A percentile compares a stretch with the other conserved stretches of the same genome.
These are phyloP conservation scores for Eutrigla gurnardus DNA, from an alignment of 2,797 vertebrate species.

Conservation along the genomic window DNA sequence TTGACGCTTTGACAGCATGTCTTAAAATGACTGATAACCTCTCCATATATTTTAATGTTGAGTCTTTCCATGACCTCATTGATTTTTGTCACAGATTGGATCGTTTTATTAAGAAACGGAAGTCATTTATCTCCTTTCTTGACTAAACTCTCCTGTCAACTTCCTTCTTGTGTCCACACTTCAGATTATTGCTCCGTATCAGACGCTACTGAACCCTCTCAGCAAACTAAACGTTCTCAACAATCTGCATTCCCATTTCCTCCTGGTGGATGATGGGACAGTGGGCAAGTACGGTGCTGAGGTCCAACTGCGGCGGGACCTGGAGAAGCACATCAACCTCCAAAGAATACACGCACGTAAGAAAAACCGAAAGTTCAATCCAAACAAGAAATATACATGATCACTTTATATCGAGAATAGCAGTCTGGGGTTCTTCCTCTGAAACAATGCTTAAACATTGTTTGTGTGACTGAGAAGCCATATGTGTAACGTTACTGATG, in stretches of 20 bases:
- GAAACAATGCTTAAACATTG: not conserved
- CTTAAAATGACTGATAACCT: not conserved
- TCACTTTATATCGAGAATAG: not conserved
- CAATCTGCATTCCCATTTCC: conserved; percentile 98
- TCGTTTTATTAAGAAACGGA: not conserved
- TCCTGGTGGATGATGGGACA: conserved; percentile 98
- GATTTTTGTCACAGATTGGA: not conserved
- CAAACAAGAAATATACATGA: not conserved
- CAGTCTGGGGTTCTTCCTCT: not conserved
- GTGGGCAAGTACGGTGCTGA: conserved; percentile 97
- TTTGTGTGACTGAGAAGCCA: not conserved
- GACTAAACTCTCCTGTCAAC: no score
- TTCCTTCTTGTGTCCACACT: not conserved
- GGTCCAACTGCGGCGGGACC: conserved; percentile 92
- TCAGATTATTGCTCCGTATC: conserved; percentile 96
- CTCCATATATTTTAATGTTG: not conserved
- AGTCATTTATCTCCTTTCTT: not conserved
- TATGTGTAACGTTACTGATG: not conserved
- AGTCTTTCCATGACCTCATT: not conserved
- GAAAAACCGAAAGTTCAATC: conserved; percentile 45
- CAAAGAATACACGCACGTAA: conserved; percentile 98
- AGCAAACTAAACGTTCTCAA: conserved; percentile 98
- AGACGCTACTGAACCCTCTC: conserved; percentile 96
- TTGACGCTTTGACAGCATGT: not conserved
- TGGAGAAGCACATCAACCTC: conserved; percentile 98